Evolutionary conservation across 2,888 invertebrate genomes (phyloP).

Genomic region (Tribolium freemani): DNA sequence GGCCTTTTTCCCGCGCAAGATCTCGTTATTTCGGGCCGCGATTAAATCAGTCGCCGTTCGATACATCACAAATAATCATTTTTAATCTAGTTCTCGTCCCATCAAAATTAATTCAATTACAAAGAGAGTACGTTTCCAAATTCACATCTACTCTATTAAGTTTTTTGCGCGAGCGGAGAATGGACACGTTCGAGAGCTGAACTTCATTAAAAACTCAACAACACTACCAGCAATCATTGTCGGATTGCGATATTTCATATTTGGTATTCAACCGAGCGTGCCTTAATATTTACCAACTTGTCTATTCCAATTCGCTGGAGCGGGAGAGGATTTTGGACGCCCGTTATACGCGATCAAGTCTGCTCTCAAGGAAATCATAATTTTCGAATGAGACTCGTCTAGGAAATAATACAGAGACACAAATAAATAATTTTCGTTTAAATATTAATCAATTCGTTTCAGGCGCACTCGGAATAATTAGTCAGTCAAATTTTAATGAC

Average conservation of each 20-base stretch:
- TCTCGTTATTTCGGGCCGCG: background rate
- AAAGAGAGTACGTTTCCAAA: background rate
- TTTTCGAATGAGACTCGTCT: background rate
- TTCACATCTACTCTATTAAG: background rate
- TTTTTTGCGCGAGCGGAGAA: background rate
- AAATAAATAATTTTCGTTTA: too few species aligned
- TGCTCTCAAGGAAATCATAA: conserved; percentile 13
- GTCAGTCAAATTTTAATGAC: background rate
- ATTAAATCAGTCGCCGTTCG: background rate
- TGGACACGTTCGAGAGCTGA: conserved; percentile 18
- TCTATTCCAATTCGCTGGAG: conserved; percentile 32
- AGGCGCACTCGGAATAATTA: too few species aligned
- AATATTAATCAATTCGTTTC: too few species aligned
- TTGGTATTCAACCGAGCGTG: conserved; percentile 30
- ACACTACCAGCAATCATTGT: conserved; percentile 32
- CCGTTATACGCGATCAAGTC: conserved; percentile 14
- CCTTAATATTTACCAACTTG: conserved; percentile 32
- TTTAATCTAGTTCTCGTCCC: background rate
- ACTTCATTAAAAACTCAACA: conserved; percentile 36
- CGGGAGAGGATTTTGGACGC: background rate
- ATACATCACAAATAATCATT: background rate
- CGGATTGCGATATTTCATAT: conserved; percentile 27
- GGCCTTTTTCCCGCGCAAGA: background rate
- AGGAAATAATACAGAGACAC: too few species aligned
- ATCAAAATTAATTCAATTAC: conserved; percentile 15